phyloP scores from a whole-genome alignment of 1,140 invertebrate species.

The Dendroctonus ponderosae region DNA sequence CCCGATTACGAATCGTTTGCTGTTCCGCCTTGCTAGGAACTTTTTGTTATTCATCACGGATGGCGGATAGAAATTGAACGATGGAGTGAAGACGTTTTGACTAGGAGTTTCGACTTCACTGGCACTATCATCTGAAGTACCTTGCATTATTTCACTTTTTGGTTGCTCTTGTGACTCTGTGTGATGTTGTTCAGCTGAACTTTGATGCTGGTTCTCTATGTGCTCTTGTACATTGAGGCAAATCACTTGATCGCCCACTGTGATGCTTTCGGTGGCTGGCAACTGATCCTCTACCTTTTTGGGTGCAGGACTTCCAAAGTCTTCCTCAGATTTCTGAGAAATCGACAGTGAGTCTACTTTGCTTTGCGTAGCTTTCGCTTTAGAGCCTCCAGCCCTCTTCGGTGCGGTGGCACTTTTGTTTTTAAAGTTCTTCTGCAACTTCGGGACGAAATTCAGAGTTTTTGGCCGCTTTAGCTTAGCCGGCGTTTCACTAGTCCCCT shows the following conservation, averaged over 20 bases:
- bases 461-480: background rate
- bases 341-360: too few species aligned
- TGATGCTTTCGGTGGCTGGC: background rate
- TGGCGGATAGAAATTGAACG: constrained; percentile 17
- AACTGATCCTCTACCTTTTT: background rate
- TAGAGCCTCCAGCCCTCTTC: too few species aligned
- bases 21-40: constrained; percentile 43
- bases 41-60: constrained; percentile 31
- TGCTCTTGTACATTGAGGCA: background rate
- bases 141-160: too few species aligned
- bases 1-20: constrained; percentile 49
- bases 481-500: background rate
- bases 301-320: constrained; percentile 9
- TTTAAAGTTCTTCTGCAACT: constrained; percentile 6
- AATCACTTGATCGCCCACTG: constrained; percentile 4
- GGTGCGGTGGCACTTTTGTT: background rate
- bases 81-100: constrained; percentile 8
- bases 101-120: too few species aligned
- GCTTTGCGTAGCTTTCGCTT: too few species aligned
- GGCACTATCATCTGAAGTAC: too few species aligned
- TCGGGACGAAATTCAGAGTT: constrained; percentile 1
- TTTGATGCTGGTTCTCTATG: too few species aligned
- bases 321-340: constrained; percentile 1
- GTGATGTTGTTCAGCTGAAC: too few species aligned
- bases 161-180: too few species aligned